A percentile compares a stretch with the other conserved stretches of the same genome.
Conservation (phyloP, 2,113 vertebrate species). For the Corythoichthys intestinalis region DNA sequence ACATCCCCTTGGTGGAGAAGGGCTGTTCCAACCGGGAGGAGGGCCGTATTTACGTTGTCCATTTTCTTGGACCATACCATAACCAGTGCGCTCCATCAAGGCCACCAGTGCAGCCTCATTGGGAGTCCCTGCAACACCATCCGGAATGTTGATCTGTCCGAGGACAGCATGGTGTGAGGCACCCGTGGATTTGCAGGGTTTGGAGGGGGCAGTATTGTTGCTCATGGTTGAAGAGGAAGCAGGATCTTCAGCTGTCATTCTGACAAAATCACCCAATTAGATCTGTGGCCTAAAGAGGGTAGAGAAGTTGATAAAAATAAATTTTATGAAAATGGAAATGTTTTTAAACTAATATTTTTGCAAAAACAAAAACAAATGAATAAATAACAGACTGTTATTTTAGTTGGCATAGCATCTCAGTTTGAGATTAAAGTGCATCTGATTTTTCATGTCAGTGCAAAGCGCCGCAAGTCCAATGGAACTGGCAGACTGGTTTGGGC, state of each 20-base stretch:
- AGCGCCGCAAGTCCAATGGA: too few species aligned
- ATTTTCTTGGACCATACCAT: constrained; percentile 93
- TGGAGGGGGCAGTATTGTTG: constrained; percentile 70
- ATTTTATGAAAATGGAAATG: not conserved
- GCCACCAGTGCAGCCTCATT: constrained; percentile 86
- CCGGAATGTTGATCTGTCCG: constrained; percentile 70
- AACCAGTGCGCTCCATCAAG: constrained; percentile 90
- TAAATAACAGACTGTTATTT: too few species aligned
- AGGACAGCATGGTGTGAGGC: constrained; percentile 64
- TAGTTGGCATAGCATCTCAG: too few species aligned
- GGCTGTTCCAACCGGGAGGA: constrained; percentile 88
- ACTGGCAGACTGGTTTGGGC: too few species aligned
- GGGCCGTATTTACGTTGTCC: constrained; percentile 96
- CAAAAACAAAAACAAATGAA: too few species aligned
- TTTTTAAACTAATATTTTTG: not conserved
- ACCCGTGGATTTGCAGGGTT: constrained; percentile 49
- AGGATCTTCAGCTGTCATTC: constrained; percentile 97
- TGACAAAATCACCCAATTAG: constrained; percentile 86
- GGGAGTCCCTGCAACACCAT: constrained; percentile 83
- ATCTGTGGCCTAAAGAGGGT: constrained; percentile 66
- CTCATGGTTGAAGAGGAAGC: constrained; percentile 84
- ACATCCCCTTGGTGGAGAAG: constrained; percentile 88
- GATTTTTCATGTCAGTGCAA: too few species aligned
- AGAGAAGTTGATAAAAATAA: constrained; percentile 11
- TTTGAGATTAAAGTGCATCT: too few species aligned